phyloP scores from a whole-genome alignment of 2,888 invertebrate species.

The Sicus ferrugineus region DNA sequence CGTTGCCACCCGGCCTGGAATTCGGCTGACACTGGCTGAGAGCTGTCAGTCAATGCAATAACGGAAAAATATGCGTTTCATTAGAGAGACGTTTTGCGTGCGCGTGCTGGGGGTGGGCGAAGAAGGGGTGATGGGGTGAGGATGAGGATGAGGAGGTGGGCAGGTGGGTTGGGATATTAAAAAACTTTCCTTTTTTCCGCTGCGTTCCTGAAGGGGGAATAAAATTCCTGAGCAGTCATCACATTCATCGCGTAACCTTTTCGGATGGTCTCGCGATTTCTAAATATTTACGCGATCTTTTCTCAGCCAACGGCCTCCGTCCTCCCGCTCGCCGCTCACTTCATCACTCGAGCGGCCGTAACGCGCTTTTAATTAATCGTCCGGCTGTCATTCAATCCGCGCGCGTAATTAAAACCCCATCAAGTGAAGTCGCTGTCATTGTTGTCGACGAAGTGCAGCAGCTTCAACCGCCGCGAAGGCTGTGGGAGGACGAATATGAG shows the following conservation, averaged over 20 bases:
- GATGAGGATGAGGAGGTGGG: not conserved
- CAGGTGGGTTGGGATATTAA: conserved; percentile 10
- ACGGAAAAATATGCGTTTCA: conserved; percentile 41
- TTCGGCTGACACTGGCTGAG: not conserved
- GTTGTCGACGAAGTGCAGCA: conserved; percentile 41
- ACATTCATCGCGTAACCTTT: conserved; percentile 14
- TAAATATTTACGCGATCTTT: conserved; percentile 5
- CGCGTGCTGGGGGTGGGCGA: not conserved
- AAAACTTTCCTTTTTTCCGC: conserved; percentile 17
- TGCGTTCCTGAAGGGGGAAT: not conserved
- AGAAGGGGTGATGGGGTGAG: not conserved
- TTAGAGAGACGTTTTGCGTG: conserved; percentile 22
- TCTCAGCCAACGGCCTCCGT: not conserved
- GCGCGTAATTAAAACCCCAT: conserved; percentile 52
- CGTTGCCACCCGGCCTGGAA: conserved; percentile 1
- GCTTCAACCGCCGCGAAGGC: too few species aligned
- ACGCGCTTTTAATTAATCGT: conserved; percentile 47
- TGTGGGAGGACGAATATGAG: too few species aligned
- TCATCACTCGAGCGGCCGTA: not conserved
- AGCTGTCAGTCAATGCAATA: conserved; percentile 41
- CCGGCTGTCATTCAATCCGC: conserved; percentile 49
- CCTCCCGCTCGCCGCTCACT: not conserved
- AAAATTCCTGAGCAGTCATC: conserved; percentile 32
- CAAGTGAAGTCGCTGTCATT: conserved; percentile 43
- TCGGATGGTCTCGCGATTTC: not conserved